phyloP scores from a whole-genome alignment of 2,113 vertebrate genomes.

The Megaceryle maxima region DNA sequence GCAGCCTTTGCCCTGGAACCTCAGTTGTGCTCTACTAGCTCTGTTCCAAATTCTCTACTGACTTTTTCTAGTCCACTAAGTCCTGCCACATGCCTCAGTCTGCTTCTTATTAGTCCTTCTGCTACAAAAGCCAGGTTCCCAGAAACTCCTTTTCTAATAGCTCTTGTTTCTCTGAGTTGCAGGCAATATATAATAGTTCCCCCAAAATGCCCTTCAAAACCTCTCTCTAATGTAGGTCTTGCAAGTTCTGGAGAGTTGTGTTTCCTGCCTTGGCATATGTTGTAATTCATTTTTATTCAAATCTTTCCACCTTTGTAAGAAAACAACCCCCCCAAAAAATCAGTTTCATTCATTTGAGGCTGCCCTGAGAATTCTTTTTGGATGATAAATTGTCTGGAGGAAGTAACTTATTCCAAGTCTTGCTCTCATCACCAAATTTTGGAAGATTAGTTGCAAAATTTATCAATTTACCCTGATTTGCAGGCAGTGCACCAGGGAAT shows the following conservation, averaged over 20 bases:
- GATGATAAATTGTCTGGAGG: neutral
- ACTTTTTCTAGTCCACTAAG: neutral
- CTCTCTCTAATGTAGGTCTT: neutral
- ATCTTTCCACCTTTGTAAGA: neutral
- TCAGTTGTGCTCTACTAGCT: neutral
- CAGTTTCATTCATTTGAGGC: constrained; percentile 1
- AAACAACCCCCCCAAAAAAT: neutral
- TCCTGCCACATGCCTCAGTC: neutral
- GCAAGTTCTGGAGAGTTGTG: neutral
- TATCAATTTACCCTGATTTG: neutral
- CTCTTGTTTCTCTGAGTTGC: neutral
- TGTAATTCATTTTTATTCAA: neutral
- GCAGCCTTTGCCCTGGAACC: neutral
- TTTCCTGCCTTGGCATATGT: constrained; percentile 2
- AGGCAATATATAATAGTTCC: neutral
- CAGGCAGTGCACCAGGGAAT: neutral
- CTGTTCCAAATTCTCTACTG: neutral
- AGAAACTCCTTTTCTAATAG: neutral
- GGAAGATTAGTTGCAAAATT: constrained; percentile 4
- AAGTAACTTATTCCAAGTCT: neutral
- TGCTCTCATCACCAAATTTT: neutral
- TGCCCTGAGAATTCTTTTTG: neutral
- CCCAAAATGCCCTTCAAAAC: neutral
- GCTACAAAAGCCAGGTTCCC: neutral
- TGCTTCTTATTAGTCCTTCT: neutral